Evolutionary conservation across 1,140 invertebrate species (phyloP).

Genomic region (Rhopalosiphum padi): DNA sequence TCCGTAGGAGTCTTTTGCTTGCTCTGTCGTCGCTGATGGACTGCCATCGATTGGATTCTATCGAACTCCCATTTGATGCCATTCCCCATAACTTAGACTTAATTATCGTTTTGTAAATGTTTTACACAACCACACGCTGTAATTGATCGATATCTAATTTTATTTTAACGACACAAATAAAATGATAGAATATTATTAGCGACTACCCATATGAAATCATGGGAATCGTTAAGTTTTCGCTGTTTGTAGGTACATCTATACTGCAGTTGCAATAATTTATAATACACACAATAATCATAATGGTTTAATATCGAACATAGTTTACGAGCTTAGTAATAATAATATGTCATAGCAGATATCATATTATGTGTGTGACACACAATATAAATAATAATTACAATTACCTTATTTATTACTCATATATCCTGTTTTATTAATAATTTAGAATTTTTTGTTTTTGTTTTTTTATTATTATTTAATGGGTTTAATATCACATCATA

Average conservation of each 20-base stretch:
- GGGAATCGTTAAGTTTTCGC: background rate
- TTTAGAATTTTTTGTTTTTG: background rate
- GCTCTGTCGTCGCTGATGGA: background rate
- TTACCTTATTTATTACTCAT: slow-evolving; percentile 7
- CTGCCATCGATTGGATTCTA: background rate
- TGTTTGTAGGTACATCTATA: background rate
- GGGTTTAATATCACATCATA: background rate
- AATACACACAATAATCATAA: background rate
- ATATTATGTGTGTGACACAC: background rate
- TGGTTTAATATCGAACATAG: background rate
- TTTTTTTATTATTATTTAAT: background rate
- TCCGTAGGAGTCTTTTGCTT: background rate
- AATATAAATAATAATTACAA: background rate
- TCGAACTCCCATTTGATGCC: background rate
- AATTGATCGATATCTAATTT: background rate
- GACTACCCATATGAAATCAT: background rate
- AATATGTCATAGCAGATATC: background rate
- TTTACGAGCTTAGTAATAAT: background rate
- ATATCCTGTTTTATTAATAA: background rate
- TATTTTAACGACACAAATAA: background rate
- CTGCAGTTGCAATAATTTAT: background rate
- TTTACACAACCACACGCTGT: background rate
- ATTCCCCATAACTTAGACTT: background rate
- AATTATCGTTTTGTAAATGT: background rate
- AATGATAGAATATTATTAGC: background rate